Evolutionary conservation across 2,888 invertebrate genomes (phyloP), one percentile per base, ranked within the genome.

Genomic region (Hirudinaria manillensis): DNA sequence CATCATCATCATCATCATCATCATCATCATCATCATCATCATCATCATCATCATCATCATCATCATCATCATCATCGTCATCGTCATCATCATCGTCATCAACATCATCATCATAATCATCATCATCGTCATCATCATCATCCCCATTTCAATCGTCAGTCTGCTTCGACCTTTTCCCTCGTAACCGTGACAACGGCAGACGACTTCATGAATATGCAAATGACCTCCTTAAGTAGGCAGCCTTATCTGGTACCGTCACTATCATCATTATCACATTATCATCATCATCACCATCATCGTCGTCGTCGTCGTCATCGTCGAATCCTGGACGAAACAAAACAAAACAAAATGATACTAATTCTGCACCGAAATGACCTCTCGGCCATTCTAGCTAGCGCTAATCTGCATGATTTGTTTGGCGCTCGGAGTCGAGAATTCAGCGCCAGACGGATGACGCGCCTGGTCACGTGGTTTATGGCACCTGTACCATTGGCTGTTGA

Each of bases 231-330:
- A n/a, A 34, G 34, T 68, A 3, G 6, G 29, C 1, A 1, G n/a
- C 3, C 34, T 32, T 19, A 27, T n/a, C 67, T 13, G 67, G 32
- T 32, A 74, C n/a, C 74, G 56, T 68, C 36, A 10, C n/a, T 36
- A 74, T 74, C 66, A 68, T 24, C 65, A 66, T 70, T 53, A 72
- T 55, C 56, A 72, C n/a, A 61, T 72, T 53, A 61, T 72, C 61
- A 65, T 61, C 73, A 61, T 61, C 73, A 61, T 19, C 73, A 55
- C 24, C 61, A 72, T 65, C 73, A 61, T 21, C 73, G 61, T 24
- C 55, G 53, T 29, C 72, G 34, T 29, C 72, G 53, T 24, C 72
- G 53, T n/a, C 72, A 72, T 10, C 29, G 16, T 21, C 45, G 19
- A 10, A 45, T 13, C 55, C 55, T 13, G 56, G 19, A n/a, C n/a